Percentiles rank a stretch among this genome's conserved stretches.
phyloP scores from a whole-genome alignment of 1,140 invertebrate genomes.

The Panagrolaimus sp. region DNA sequence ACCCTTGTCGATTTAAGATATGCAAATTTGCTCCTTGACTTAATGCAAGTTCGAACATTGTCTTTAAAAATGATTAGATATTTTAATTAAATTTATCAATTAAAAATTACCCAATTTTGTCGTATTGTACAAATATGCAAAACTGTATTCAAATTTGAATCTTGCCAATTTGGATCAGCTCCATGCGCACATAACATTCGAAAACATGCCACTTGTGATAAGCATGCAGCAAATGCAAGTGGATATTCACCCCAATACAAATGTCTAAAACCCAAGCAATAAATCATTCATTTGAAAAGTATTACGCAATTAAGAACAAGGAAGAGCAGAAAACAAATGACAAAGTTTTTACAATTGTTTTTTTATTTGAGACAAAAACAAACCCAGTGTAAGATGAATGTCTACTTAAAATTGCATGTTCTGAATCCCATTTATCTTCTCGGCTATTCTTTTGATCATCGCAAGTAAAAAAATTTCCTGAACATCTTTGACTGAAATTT shows the following conservation, averaged over 20 bases:
- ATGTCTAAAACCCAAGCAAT: slow-evolving; percentile 66
- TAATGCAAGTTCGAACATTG: slow-evolving; percentile 87
- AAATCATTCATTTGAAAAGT: slow-evolving; percentile 14
- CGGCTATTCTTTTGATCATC: slow-evolving; percentile 90
- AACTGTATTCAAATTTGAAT: slow-evolving; percentile 93
- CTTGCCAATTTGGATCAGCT: slow-evolving; percentile 84
- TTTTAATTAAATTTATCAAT: not conserved
- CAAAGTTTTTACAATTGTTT: not conserved
- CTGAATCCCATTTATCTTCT: slow-evolving; percentile 77
- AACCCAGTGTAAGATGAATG: slow-evolving; percentile 88
- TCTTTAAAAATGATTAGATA: slow-evolving; percentile 62
- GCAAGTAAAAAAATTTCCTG: slow-evolving; percentile 89
- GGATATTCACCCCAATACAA: slow-evolving; percentile 98
- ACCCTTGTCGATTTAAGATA: slow-evolving; percentile 75
- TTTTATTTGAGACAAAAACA: slow-evolving; percentile 21
- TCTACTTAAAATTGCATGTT: slow-evolving; percentile 76
- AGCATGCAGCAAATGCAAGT: slow-evolving; percentile 84
- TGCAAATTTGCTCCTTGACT: slow-evolving; percentile 79
- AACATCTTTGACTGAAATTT: slow-evolving; percentile 69
- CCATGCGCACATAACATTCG: slow-evolving; percentile 83
- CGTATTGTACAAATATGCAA: slow-evolving; percentile 93
- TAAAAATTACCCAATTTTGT: slow-evolving; percentile 74
- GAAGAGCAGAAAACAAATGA: too few relatives aligned
- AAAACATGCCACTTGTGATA: slow-evolving; percentile 93
- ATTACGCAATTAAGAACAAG: slow-evolving; percentile 8